Percentiles rank a stretch among this genome's conserved stretches.
Conservation (phyloP, 1,140 invertebrate species). For the Galendromus occidentalis region DNA sequence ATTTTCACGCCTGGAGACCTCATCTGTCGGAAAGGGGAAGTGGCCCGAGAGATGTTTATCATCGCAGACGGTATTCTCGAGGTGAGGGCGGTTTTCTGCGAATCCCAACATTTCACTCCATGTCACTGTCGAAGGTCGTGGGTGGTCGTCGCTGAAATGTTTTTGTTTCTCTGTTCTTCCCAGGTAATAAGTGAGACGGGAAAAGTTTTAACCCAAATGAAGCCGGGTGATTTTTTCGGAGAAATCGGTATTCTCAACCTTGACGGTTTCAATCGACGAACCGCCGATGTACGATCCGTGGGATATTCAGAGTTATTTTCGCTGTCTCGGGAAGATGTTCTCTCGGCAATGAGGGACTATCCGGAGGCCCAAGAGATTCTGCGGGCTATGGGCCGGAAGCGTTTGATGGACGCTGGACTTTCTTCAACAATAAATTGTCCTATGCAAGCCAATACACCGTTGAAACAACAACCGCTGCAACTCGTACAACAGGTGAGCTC, state of each 20-base stretch:
- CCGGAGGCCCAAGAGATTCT: conserved; percentile 75
- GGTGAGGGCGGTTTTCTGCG: too few species aligned
- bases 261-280: conserved; percentile 81
- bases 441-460: background rate
- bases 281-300: conserved; percentile 82
- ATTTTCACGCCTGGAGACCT: conserved; percentile 92
- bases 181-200: conserved; percentile 52
- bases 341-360: conserved; percentile 86
- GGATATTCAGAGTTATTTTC: conserved; percentile 90
- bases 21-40: conserved; percentile 81
- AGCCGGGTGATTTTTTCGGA: conserved; percentile 90
- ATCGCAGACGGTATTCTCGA: conserved; percentile 90
- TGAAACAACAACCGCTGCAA: background rate
- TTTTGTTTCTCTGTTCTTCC: too few species aligned
- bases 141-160: too few species aligned
- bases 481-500: too few species aligned
- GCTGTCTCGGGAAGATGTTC: conserved; percentile 75
- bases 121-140: too few species aligned
- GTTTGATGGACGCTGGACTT: conserved; percentile 56
- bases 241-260: conserved; percentile 92
- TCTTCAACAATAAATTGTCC: conserved; percentile 12
- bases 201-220: conserved; percentile 80
- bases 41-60: conserved; percentile 93
- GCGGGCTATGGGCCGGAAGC: conserved; percentile 59
- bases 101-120: too few species aligned